Conservation (phyloP, 2,797 vertebrate genomes). For the Tinamus major region DNA sequence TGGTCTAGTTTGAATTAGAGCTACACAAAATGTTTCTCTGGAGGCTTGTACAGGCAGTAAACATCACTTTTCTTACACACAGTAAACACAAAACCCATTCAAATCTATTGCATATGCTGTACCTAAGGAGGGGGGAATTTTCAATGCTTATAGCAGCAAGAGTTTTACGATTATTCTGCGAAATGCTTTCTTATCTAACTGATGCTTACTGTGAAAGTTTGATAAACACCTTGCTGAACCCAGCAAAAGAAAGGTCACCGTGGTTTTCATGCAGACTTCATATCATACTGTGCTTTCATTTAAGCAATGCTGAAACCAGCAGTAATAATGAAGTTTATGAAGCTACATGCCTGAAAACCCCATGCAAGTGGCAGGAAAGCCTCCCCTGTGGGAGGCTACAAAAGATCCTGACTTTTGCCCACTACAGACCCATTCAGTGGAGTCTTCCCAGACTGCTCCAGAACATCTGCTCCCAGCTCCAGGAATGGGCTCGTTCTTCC, state of each 20-base stretch:
- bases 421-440: not conserved
- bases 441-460: not conserved
- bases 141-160: not conserved
- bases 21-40: slow-evolving; percentile 50
- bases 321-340: not conserved
- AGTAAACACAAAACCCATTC: slow-evolving; percentile 48
- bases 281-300: not conserved
- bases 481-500: not conserved
- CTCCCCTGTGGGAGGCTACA: accelerated
- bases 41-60: slow-evolving; percentile 50
- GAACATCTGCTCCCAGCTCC: not conserved
- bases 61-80: slow-evolving; percentile 41
- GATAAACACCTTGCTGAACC: slow-evolving; percentile 55
- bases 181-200: slow-evolving; percentile 54
- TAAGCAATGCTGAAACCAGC: slow-evolving; percentile 33
- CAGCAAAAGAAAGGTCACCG: slow-evolving; percentile 48
- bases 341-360: not conserved
- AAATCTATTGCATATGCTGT: slow-evolving; percentile 4
- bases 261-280: not conserved
- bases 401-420: not conserved
- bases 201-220: slow-evolving; percentile 42
- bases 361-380: not conserved
- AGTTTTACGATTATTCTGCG: slow-evolving; percentile 52
- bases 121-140: slow-evolving; percentile 19
- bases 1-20: slow-evolving; percentile 75